Conservation (phyloP, 2,888 invertebrate species). For the Alsophila aescularia region DNA sequence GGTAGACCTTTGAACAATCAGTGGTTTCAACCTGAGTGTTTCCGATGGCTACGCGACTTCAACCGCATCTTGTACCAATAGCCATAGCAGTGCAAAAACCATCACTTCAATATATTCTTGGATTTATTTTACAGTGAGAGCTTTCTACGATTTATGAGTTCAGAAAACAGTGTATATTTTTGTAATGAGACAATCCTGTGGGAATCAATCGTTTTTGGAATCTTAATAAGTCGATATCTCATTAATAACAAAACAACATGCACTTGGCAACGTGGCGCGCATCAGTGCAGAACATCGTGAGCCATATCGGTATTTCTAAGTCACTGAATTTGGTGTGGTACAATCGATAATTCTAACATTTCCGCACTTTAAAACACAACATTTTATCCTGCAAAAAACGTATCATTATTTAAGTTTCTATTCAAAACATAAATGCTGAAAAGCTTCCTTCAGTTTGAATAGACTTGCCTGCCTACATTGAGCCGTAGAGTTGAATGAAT, state of each 20-base stretch:
- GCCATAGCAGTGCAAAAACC: constrained; percentile 17
- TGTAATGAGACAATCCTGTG: too few species aligned
- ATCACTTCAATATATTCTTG: not conserved
- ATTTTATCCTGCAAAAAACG: not conserved
- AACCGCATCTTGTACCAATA: constrained; percentile 15
- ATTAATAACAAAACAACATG: too few species aligned
- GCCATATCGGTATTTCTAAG: too few species aligned
- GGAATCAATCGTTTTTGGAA: too few species aligned
- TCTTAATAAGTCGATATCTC: too few species aligned
- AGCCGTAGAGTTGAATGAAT: constrained; percentile 15
- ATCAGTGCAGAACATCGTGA: too few species aligned
- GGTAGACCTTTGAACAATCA: constrained; percentile 14
- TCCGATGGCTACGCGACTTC: constrained; percentile 22
- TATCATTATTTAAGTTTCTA: constrained; percentile 1
- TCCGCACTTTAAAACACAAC: not conserved
- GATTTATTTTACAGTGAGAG: not conserved
- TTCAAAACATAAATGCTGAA: constrained; percentile 1
- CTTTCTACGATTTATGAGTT: not conserved
- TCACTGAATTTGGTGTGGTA: too few species aligned
- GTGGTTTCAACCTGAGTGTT: constrained; percentile 23
- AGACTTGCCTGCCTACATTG: constrained; percentile 4
- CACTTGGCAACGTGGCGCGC: too few species aligned
- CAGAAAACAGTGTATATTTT: too few species aligned
- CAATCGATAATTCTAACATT: too few species aligned
- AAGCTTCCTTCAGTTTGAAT: constrained; percentile 9